Base-by-base conservation (phyloP, 2,113 vertebrate genomes). In the Dipodomys spectabilis region DNA sequence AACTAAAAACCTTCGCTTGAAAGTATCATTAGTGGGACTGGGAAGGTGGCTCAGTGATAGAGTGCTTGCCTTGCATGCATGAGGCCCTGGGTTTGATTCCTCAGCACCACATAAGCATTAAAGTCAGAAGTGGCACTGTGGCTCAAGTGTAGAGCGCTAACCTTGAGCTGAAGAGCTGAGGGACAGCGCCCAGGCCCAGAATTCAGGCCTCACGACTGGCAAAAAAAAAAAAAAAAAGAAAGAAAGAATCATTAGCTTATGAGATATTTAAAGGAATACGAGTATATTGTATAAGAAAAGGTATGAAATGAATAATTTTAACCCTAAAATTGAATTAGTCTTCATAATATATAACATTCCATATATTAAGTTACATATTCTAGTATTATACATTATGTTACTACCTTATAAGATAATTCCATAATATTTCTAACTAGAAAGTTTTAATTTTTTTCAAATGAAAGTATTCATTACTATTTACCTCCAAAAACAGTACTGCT, bases 161-260 rank as follows among this genome's bases (percentile, higher is more conserved):
- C 49, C 49, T 49, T 49, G 49, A 49, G 9, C 49, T 11, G 12
- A 49, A 49, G 49, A 49, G 12, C 9, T 12, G 9, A 49, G 49
- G 49, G 49, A 49, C 49, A 49, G 49, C 2, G 49, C 49, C 12
- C 49, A 49, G 49, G 49, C 49, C 49, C 49, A 11, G 12, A 49
- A 9, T 49, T 12, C 49, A 49, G 12, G 49, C 49, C 49, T 12
- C 49, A 49, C 3, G 49, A 49, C 2, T 9, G 49, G 49, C 49
- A 49, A 49, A 49, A 49, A 49, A 39, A 39, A 39, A 39, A 4
- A 39, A 39, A 39, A 6, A 39, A 39, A 39, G 39, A 39, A 39
- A 49, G 49, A 49, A 49, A 97, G 87, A 78, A 77, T 8, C 45
- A 87, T 28, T 87, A 83, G 57, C n/a, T 91, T 94, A 93, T 68